Evolutionary conservation across 2,888 invertebrate genomes (phyloP), one percentile per base, ranked within the genome.

Genomic region (Lapara coniferarum): DNA sequence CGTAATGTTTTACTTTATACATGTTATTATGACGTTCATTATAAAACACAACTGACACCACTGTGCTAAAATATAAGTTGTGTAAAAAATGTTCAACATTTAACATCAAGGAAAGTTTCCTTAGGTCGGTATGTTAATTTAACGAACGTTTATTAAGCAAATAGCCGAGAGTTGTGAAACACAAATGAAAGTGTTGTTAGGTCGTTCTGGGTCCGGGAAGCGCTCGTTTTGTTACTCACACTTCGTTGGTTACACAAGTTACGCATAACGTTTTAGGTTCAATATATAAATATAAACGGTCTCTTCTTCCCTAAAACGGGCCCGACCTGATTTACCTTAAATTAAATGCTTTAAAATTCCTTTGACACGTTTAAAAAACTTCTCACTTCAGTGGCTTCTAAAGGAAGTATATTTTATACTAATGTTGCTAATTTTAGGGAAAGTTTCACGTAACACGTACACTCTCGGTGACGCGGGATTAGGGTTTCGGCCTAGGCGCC

Each of bases 131-230:
- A 82, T 83, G 85, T 83, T 84, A 84, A 81, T 83, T 79, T 81
- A 80, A 84, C 81, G 81, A 83, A 84, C 78, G 76, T 82, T 82
- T 84, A 84, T 83, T 83, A 83, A 83, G 81, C 75, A 82, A 84
- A 84, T 82, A 80, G 80, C 79, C 70, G 80, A 80, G 83, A 84
- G 80, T 83, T 82, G 75, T 78, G 73, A 79, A 80, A 82, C 79
- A 79, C 78, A 80, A 84, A 82, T 79, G 82, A 77, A 81, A 84
- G 78, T 82, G 84, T 80, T 81, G 81, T 81, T 80, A 80, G 79
- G 77, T 79, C 77, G 77, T 80, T 78, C 71, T 72, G 75, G 71
- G 57, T 71, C 67, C 71, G 77, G 75, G 76, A 77, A 78, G 77
- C 73, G 72, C 73, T 69, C 73, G 76, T 73, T 77, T 70, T 77